These are phyloP conservation scores for Sycophaga agraensis DNA, from an alignment of 1,140 invertebrate species.

Conservation along the genomic window DNA sequence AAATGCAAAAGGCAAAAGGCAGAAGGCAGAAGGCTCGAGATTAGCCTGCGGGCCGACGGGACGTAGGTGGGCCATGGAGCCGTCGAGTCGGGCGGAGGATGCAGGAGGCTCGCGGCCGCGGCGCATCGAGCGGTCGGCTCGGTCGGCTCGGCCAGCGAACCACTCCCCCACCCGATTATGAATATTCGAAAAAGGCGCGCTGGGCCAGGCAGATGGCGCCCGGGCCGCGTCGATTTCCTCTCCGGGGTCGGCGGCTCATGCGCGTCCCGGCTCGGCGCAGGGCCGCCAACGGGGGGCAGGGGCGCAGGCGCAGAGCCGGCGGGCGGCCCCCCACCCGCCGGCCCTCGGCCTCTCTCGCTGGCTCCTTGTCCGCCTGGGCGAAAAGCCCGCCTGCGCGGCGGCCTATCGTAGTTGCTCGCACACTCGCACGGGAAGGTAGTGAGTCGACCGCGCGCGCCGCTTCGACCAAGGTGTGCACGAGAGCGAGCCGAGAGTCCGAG, in stretches of 20 bases:
- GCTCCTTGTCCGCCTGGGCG: neutral
- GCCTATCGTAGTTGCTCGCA: neutral
- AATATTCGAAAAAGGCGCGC: conserved; percentile 17
- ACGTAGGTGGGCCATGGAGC: no score
- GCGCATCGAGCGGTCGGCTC: neutral
- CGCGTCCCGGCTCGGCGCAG: neutral
- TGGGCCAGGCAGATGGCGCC: neutral
- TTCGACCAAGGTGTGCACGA: conserved; percentile 6
- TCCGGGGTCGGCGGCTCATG: neutral
- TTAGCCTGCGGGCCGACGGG: no score
- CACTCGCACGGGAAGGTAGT: neutral
- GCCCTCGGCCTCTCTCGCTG: no score
- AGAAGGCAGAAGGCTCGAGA: no score
- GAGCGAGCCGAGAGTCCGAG: no score
- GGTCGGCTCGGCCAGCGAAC: neutral
- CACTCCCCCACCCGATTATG: conserved; percentile 1
- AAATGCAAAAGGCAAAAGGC: no score
- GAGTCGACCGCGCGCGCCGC: conserved; percentile 9
- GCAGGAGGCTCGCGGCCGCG: no score
- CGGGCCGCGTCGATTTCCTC: conserved; percentile 3
- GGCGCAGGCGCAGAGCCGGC: neutral
- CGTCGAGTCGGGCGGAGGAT: neutral
- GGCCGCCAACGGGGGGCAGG: neutral
- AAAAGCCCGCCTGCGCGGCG: conserved; percentile 9
- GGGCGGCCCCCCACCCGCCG: neutral